Evolutionary conservation across 2,797 vertebrate genomes (phyloP), one percentile per base, ranked within the genome.

Genomic region (Sternotherus odoratus): DNA sequence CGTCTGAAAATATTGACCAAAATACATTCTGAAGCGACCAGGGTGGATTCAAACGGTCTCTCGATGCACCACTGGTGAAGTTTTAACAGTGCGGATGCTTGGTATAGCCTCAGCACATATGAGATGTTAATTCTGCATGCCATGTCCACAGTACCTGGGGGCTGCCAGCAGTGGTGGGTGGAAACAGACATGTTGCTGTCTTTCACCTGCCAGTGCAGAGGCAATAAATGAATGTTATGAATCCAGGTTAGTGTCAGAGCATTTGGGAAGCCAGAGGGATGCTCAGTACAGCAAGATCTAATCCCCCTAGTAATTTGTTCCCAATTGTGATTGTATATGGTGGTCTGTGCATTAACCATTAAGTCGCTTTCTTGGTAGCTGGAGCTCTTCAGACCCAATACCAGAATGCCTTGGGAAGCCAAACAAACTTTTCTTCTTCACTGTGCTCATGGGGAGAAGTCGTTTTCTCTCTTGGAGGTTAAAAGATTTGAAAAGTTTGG

Each of bases 401-500:
- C 85, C 91, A 95, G 60, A 80, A 91, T 92, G 88, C 87, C 88
- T 94, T 24, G 66, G 86, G 91, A 96, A 86, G 36, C 85, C 2
- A 54, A 94, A 82, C 53, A 90, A 94, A 93, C 79, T 94, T 91
- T 91, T 88, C 30, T 92, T 50, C 39, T 24, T 0, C 6, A 28
- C 23, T 50, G 63, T 56, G 39, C 90, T 93, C 87, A 30, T 15
- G 87, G 69, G 87, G 96, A 88, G 0, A 0, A 4, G 63, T 95
- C 96, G 80, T 92, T 97, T 88, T 81, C 51, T 79, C 79, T 83
- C 57, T 4, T 5, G 1, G 63, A 86, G 93, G 77, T 87, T 87
- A 95, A 93, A 87, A 85, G 39, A 82, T 94, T 90, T 84, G 89
- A 89, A 88, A 93, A 95, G 49, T 53, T 56, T 74, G 69, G 36